Conservation (phyloP, 2,113 vertebrate genomes). For the Muntiacus muntjak region DNA sequence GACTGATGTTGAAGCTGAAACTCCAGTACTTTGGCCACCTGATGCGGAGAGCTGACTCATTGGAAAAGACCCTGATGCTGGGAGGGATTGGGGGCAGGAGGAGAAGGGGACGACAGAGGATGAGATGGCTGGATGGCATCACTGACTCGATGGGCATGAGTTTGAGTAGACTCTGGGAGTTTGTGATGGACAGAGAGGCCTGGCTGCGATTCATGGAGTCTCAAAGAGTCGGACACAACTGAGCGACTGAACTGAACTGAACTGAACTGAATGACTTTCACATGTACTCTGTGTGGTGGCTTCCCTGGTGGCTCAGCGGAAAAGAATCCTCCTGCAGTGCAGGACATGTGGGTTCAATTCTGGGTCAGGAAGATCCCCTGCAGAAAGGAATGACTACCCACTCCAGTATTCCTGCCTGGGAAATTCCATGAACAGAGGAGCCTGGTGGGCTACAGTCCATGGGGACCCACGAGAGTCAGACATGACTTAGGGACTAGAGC, state of each 20-base stretch:
- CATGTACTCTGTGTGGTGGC: not conserved
- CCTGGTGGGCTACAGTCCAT: not conserved
- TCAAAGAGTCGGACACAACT: not conserved
- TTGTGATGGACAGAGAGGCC: no score
- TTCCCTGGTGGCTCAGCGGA: not conserved
- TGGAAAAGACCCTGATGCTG: no score
- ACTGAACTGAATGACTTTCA: not conserved
- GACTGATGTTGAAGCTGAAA: no score
- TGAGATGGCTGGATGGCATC: no score
- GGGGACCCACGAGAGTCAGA: not conserved
- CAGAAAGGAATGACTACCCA: not conserved
- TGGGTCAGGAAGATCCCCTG: not conserved
- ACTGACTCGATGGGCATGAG: no score
- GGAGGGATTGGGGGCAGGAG: no score
- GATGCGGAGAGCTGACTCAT: no score
- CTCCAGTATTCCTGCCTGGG: not conserved
- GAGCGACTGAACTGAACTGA: no score
- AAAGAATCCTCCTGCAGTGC: not conserved
- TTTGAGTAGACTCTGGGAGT: no score
- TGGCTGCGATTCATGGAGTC: not conserved
- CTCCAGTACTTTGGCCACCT: no score
- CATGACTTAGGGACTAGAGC: not conserved
- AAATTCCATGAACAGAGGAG: not conserved
- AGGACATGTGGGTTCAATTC: not conserved
- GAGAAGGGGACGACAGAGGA: no score